Conservation (phyloP, 2,888 invertebrate genomes). For the Aplocera efformata region DNA sequence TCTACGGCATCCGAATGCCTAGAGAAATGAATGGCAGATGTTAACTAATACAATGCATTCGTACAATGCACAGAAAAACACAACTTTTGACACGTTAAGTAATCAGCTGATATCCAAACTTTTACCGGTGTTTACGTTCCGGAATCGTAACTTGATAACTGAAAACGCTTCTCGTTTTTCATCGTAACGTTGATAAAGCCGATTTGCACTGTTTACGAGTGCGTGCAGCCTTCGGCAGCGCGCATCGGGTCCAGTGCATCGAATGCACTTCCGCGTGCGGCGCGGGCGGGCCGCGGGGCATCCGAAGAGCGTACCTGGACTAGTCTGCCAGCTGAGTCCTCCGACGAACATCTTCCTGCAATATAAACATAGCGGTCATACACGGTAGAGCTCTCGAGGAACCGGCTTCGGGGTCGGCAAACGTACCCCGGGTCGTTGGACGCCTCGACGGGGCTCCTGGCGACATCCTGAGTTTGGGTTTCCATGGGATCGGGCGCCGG, state of each 20-base stretch:
- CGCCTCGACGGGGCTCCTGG: slow-evolving; percentile 92
- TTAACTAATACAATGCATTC: slow-evolving; percentile 41
- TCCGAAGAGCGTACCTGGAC: slow-evolving; percentile 90
- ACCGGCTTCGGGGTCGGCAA: slow-evolving; percentile 28
- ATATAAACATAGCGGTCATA: slow-evolving; percentile 81
- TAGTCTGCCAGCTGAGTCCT: slow-evolving; percentile 99
- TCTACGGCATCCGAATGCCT: slow-evolving; percentile 37
- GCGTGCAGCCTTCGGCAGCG: slow-evolving; percentile 49
- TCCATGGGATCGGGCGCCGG: slow-evolving; percentile 82
- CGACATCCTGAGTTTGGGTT: slow-evolving; percentile 89
- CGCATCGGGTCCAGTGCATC: slow-evolving; percentile 40
- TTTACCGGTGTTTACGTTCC: slow-evolving; percentile 69
- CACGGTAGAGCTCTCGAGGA: slow-evolving; percentile 38
- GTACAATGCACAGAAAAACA: slow-evolving; percentile 42
- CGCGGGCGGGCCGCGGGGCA: slow-evolving; percentile 50
- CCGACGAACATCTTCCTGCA: slow-evolving; percentile 99
- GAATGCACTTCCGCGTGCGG: slow-evolving; percentile 61
- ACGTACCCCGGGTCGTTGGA: slow-evolving; percentile 96
- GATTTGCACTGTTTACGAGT: slow-evolving; percentile 45
- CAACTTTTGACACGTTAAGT: slow-evolving; percentile 50
- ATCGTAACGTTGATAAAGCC: slow-evolving; percentile 39
- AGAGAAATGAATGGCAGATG: slow-evolving; percentile 38
- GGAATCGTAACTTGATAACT: slow-evolving; percentile 52
- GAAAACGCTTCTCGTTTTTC: slow-evolving; percentile 48
- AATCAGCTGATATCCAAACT: slow-evolving; percentile 78